A percentile compares a stretch with the other conserved stretches of the same genome.
Conservation (phyloP, 1,140 invertebrate genomes). For the Copidosoma floridanum region DNA sequence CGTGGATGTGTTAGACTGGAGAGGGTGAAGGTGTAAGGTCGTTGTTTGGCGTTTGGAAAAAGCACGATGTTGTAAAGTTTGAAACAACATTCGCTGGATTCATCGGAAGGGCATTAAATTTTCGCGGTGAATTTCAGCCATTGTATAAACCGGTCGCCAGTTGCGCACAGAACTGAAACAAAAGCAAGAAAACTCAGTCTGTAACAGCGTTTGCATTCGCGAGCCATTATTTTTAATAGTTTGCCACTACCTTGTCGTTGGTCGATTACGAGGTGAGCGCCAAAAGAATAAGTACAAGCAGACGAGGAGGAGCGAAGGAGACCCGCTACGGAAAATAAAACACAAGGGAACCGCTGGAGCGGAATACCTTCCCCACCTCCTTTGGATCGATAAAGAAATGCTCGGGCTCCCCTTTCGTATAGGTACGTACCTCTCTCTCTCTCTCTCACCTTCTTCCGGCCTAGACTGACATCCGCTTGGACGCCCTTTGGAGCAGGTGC, state of each 20-base stretch:
- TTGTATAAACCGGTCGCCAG: not conserved
- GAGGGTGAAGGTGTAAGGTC: too few species aligned
- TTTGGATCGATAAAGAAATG: slow-evolving; percentile 20
- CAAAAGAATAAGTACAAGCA: not conserved
- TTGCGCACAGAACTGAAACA: not conserved
- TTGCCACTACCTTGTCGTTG: not conserved
- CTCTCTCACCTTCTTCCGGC: not conserved
- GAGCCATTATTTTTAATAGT: slow-evolving; percentile 24
- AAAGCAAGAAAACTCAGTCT: not conserved
- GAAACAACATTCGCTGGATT: too few species aligned
- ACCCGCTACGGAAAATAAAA: slow-evolving; percentile 4
- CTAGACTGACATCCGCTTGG: slow-evolving; percentile 13
- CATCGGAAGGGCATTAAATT: slow-evolving; percentile 13
- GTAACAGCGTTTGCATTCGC: too few species aligned
- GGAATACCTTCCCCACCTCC: slow-evolving; percentile 10
- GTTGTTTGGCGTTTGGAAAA: too few species aligned
- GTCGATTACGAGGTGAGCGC: slow-evolving; percentile 2
- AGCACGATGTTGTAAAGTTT: too few species aligned
- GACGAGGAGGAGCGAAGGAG: not conserved
- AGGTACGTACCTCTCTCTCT: too few species aligned
- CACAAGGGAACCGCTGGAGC: slow-evolving; percentile 9
- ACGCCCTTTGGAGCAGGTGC: slow-evolving; percentile 15
- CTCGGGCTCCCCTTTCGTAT: not conserved
- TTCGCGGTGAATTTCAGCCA: slow-evolving; percentile 1
- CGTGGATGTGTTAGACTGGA: too few species aligned